These are phyloP conservation scores for Dione vanillae DNA, from an alignment of 2,888 invertebrate species.

Conservation along the genomic window DNA sequence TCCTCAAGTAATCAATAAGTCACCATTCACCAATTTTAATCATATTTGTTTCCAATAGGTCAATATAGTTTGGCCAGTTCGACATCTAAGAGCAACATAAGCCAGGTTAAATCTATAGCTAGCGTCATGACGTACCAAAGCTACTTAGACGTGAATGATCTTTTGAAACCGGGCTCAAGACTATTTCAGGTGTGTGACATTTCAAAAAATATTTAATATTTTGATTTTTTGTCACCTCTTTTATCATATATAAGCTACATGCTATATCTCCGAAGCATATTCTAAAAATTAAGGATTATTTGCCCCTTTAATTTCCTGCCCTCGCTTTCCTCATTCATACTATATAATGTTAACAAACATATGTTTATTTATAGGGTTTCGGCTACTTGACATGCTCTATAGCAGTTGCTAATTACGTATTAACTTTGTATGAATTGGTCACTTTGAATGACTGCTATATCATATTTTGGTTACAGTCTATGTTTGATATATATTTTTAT, in stretches of 20 bases:
- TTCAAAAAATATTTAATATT: conserved; percentile 32
- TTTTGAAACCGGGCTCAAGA: conserved; percentile 68
- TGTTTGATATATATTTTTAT: conserved; percentile 71
- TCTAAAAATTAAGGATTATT: no score
- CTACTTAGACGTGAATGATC: conserved; percentile 57
- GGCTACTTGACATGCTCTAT: conserved; percentile 67
- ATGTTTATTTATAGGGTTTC: conserved; percentile 49
- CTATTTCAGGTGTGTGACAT: conserved; percentile 65
- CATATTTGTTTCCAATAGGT: conserved; percentile 41
- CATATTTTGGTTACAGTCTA: conserved; percentile 66
- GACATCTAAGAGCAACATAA: conserved; percentile 59
- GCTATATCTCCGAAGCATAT: no score
- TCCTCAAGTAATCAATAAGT: no score
- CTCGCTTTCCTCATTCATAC: no score
- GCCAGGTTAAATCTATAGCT: conserved; percentile 65
- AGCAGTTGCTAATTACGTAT: conserved; percentile 63
- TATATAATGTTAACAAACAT: neutral
- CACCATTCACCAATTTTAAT: no score
- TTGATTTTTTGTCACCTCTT: no score
- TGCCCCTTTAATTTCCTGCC: no score
- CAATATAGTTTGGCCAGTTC: conserved; percentile 51
- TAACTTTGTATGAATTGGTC: conserved; percentile 65
- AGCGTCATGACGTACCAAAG: conserved; percentile 68
- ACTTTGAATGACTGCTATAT: conserved; percentile 69
- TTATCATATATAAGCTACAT: no score